Conservation (phyloP, 2,797 vertebrate species). For the Apodemus agrarius region DNA sequence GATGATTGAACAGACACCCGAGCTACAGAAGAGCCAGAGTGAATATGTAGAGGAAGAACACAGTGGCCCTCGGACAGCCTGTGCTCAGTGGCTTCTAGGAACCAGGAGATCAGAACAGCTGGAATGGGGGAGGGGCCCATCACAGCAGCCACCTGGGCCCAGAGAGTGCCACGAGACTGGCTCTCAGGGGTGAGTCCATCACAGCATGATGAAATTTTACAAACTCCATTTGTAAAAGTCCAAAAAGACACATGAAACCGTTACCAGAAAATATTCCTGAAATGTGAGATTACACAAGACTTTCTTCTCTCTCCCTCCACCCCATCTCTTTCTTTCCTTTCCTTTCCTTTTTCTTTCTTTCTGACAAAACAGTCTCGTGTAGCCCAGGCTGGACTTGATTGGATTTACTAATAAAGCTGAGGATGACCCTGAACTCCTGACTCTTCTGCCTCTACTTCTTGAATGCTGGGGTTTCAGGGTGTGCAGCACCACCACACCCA, state of each 20-base stretch:
- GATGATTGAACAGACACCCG: background rate
- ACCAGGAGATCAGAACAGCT: background rate
- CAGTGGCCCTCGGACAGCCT: background rate
- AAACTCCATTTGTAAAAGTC: background rate
- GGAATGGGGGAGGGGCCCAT: background rate
- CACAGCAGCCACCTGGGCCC: background rate
- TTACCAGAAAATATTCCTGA: slow-evolving; percentile 5
- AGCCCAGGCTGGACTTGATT: background rate
- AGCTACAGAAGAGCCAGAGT: background rate
- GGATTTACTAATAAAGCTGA: background rate
- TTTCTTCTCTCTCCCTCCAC: background rate
- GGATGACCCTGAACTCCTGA: background rate
- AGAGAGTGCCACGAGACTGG: fast-evolving
- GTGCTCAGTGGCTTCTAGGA: background rate
- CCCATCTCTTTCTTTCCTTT: no score
- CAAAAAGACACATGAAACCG: background rate
- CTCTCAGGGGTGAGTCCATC: background rate
- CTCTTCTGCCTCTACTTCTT: background rate
- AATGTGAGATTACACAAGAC: background rate
- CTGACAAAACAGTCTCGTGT: background rate
- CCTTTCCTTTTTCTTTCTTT: background rate
- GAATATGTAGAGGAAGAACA: background rate
- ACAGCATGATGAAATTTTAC: background rate
- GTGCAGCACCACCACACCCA: background rate
- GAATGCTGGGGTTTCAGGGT: background rate